Evolutionary conservation across 2,113 vertebrate genomes (phyloP).

Genomic region (Marmota flaviventris): DNA sequence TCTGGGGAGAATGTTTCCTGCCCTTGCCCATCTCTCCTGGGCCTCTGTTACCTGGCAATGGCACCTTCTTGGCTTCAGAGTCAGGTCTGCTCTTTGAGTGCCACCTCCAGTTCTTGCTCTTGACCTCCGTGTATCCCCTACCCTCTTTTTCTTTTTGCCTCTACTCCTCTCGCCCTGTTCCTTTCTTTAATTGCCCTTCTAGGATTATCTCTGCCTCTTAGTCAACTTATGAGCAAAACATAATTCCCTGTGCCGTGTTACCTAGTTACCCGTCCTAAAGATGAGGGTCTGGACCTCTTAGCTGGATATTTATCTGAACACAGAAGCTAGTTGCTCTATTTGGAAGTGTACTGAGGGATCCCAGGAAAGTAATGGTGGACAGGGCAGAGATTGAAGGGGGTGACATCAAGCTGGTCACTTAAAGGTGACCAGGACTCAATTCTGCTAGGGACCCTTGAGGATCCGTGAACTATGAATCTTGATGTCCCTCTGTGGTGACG

Average conservation of each 20-base stretch:
- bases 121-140: no score
- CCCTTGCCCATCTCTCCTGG: no score
- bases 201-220: not conserved
- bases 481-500: not conserved
- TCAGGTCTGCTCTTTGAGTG: not conserved
- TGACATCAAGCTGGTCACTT: not conserved
- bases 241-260: no score
- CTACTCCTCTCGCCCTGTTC: no score
- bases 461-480: not conserved
- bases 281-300: no score
- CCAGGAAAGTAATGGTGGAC: not conserved
- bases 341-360: not conserved
- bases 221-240: not conserved
- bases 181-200: no score
- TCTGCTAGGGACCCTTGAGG: not conserved
- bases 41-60: no score
- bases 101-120: not conserved
- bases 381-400: not conserved
- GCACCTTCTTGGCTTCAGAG: no score
- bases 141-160: no score
- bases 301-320: not conserved
- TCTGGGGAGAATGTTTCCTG: not conserved
- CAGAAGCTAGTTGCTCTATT: not conserved
- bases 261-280: not conserved
- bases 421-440: not conserved